Base-by-base conservation (phyloP, 1,140 invertebrate genomes). In the Nymphalis io region DNA sequence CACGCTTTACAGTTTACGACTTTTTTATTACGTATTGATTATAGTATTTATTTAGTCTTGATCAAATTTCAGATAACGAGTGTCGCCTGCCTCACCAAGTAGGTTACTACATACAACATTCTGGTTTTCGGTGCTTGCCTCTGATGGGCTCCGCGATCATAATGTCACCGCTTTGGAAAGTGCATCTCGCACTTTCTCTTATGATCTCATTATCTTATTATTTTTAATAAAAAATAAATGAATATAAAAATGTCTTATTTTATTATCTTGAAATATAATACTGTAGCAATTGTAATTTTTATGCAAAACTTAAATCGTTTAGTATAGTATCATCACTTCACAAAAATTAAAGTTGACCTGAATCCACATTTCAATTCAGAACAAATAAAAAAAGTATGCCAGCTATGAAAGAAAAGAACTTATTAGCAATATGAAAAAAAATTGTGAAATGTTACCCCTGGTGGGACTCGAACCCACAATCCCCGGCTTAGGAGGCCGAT, bases 401-500 rank as follows among this genome's bases (percentile, higher is more conserved):
- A 8, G 6, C 10, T 0, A 3, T 3, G 12, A 15, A 42, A 3
- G 1, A 42, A 42, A 15, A 42, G 13, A 4, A 42, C 3, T 42
- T 15, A n/a, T 3, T 0, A 5, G 4, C n/a, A n/a, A n/a, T n/a
- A n/a, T 15, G 1, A 3, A 42, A 42, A 42, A 42, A 42, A 42
- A 10, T 42, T n/a, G 15, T 15, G 4, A 13, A 42, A 1, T 42
- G 20, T 23, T 72, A 67, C 67, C 93, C 92, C 93, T 93, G 93
- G 92, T 89, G 93, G 91, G 93, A 94, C 93, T 93, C 93, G 93
- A 84, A 84, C 82, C 84, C 84, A 84, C 84, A 86, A 84, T 84
- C 84, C 82, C 82, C 84, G 81, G 82, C 84, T 84, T 86, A 86
- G 84, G 84, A 86, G 84, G 84, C 84, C 84, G 81, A 83, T 86